phyloP scores from a whole-genome alignment of 2,113 vertebrate species.

The Ptilorrhoa leucosticta region DNA sequence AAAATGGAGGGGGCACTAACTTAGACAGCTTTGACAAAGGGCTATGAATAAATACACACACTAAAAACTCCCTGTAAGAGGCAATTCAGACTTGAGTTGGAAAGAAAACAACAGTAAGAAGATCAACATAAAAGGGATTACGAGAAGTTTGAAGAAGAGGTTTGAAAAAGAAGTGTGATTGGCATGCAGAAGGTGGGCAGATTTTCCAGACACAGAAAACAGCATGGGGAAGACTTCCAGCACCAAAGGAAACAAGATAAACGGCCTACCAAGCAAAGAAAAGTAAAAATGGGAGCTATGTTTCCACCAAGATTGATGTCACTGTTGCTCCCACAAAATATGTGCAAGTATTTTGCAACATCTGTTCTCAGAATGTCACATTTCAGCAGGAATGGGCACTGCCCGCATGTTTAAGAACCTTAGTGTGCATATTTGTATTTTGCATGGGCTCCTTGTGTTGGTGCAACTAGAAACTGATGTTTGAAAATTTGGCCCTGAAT shows the following conservation, averaged over 20 bases:
- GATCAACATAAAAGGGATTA: conserved; percentile 5
- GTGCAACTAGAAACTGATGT: conserved; percentile 37
- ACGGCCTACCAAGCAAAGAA: neutral
- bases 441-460: neutral
- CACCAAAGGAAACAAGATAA: conserved; percentile 36
- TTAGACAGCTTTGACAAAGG: neutral
- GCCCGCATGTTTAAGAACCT: neutral
- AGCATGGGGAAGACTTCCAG: conserved; percentile 14
- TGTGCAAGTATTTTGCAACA: conserved; percentile 39
- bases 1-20: neutral
- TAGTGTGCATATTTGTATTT: neutral
- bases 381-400: conserved; percentile 19
- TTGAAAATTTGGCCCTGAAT: conserved; percentile 2
- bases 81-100: neutral
- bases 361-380: conserved; percentile 42
- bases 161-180: conserved; percentile 38
- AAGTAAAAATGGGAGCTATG: conserved; percentile 6
- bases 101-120: neutral
- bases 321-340: conserved; percentile 47
- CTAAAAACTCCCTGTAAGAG: neutral
- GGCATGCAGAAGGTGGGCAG: conserved; percentile 45
- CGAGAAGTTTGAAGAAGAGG: conserved; percentile 7
- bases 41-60: neutral
- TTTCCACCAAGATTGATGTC: conserved; percentile 35
- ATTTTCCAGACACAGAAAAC: conserved; percentile 43